Base-by-base conservation (phyloP, 2,797 vertebrate genomes). In the Chaunax sp. region DNA sequence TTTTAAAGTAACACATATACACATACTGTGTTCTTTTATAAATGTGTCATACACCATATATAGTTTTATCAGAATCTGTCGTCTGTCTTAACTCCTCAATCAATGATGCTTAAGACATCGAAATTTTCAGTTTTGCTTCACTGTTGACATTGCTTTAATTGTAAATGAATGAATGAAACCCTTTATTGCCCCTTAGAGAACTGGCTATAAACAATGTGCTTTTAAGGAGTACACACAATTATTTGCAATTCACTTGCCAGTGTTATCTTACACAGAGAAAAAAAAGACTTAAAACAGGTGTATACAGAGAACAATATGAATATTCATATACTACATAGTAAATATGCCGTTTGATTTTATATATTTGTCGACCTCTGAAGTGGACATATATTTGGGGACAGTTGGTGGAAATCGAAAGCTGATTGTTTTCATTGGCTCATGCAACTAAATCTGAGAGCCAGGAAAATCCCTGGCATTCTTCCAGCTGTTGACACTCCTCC, bases 391-490 rank as follows among this genome's bases (percentile, higher is more conserved):
- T 60, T 57, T 69, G 18, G n/a, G 10, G 19, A 25, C 19, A 13
- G 19, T 19, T 49, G 4, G 20, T 69, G 19, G 40, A 37, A 35
- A 10, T 3, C 1, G 28, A 57, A 67, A 5, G 53, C 40, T 46
- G 33, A 72, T 77, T 54, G 10, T 80, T 58, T 71, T 59, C 8
- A 14, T 59, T 76, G 59, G 55, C 64, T 72, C 10, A 23, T 19
- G 3, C 35, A n/a, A 49, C 18, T 52, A 9, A 13, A 19, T 49
- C 55, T 37, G 23, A 38, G n/a, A 70, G 61, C 61, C 61, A 73
- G 23, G 20, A 58, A 73, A 64, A 62, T 9, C 30, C 19, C 58
- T 66, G 69, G 62, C 33, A 2, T 8, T 5, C 50, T 45, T 43
- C 65, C 65, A 66, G 15, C 61, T 30, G 44, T 41, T 52, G 41